Percentiles rank a stretch among this genome's conserved stretches.
These are phyloP conservation scores for Gulo gulo DNA, from an alignment of 2,113 vertebrate species.

Conservation along the genomic window DNA sequence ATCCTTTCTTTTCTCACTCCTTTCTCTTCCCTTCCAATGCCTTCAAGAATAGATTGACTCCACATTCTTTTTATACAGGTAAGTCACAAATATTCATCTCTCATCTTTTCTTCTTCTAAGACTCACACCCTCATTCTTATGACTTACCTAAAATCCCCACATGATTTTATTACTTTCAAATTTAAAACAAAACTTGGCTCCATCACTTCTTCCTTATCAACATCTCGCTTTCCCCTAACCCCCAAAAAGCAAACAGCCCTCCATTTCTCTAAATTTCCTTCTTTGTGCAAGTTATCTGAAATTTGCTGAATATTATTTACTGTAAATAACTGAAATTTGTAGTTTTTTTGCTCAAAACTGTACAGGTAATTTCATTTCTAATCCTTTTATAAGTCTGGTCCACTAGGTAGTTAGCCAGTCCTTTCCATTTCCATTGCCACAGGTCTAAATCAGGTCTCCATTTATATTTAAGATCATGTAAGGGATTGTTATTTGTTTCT, in stretches of 20 bases:
- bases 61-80: neutral
- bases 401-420: neutral
- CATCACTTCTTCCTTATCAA: neutral
- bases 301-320: neutral
- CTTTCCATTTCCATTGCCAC: neutral
- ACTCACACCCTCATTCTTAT: neutral
- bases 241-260: neutral
- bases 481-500: neutral
- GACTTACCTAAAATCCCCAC: neutral
- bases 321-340: neutral
- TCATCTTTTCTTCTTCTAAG: neutral
- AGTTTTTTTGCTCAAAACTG: neutral
- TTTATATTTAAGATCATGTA: neutral
- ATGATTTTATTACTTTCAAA: neutral
- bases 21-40: neutral
- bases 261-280: neutral
- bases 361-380: neutral
- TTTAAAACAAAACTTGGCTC: neutral
- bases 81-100: neutral
- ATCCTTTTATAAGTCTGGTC: accelerated
- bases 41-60: neutral
- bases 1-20: neutral
- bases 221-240: neutral
- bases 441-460: accelerated
- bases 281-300: neutral